These are phyloP conservation scores for Malachius bipustulatus DNA, from an alignment of 2,888 invertebrate species.

Conservation along the genomic window DNA sequence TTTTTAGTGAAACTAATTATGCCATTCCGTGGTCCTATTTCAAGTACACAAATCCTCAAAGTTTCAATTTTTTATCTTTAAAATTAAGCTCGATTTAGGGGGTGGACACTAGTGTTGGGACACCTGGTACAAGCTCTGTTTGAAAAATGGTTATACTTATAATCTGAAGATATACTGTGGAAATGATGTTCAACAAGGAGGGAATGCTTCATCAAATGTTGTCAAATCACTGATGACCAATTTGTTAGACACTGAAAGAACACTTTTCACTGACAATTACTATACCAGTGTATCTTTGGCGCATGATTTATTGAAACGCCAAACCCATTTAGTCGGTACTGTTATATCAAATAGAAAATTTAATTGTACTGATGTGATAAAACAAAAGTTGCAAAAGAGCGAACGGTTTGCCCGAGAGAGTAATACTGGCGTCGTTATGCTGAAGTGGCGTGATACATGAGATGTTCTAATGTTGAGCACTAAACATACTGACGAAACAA, in stretches of 20 bases:
- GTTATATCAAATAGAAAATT: conserved; percentile 17
- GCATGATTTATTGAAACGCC: conserved; percentile 9
- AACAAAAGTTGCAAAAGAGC: conserved; percentile 13
- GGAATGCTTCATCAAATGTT: conserved; percentile 13
- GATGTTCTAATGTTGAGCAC: background rate
- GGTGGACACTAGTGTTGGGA: conserved; percentile 23
- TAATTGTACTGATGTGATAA: conserved; percentile 14
- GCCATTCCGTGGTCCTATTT: no score
- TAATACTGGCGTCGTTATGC: background rate
- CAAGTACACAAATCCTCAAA: no score
- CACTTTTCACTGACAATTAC: conserved; percentile 22
- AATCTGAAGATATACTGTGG: conserved; percentile 14
- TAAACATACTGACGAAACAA: conserved; percentile 1
- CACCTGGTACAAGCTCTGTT: conserved; percentile 13
- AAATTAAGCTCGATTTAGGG: no score
- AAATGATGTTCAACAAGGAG: conserved; percentile 6
- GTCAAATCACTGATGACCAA: conserved; percentile 19
- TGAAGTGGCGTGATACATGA: background rate
- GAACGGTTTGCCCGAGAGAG: conserved; percentile 8
- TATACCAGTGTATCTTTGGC: conserved; percentile 17
- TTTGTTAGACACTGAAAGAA: conserved; percentile 18
- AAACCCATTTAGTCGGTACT: conserved; percentile 18
- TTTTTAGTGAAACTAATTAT: no score
- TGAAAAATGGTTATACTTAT: conserved; percentile 13
- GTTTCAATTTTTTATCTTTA: no score